These are phyloP conservation scores for Picus viridis DNA, from an alignment of 2,797 vertebrate species.

Conservation along the genomic window DNA sequence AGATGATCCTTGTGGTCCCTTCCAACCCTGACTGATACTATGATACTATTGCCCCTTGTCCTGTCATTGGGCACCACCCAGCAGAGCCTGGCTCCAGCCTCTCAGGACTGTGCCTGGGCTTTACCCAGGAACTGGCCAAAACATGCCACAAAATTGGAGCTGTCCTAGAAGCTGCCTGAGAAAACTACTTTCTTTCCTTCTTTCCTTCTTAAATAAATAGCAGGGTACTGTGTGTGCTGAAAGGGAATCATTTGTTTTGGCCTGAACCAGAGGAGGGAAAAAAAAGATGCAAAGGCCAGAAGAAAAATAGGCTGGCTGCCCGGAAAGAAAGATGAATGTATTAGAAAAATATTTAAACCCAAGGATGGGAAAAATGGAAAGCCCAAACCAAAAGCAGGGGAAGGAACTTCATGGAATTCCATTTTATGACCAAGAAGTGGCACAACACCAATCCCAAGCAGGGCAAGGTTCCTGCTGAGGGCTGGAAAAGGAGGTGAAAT, in stretches of 20 bases:
- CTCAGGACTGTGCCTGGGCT: conserved; percentile 29
- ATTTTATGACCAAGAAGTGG: conserved; percentile 12
- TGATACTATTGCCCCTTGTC: too few relatives aligned
- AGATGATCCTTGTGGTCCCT: too few relatives aligned
- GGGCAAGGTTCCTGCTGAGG: not conserved
- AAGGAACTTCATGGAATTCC: conserved; percentile 22
- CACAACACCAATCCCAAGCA: not conserved
- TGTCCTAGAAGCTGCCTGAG: conserved; percentile 66
- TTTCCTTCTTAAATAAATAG: conserved; percentile 77
- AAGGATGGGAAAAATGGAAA: conserved; percentile 62
- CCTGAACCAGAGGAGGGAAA: conserved; percentile 59
- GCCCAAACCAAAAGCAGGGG: conserved; percentile 32
- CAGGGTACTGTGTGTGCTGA: conserved; percentile 72
- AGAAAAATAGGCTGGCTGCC: conserved; percentile 72
- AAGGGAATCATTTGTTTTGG: conserved; percentile 77
- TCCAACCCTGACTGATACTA: too few relatives aligned
- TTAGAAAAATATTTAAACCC: conserved; percentile 59
- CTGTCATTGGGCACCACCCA: too few relatives aligned
- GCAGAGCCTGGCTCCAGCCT: too few relatives aligned
- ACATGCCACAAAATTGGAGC: conserved; percentile 64
- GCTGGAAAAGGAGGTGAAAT: not conserved
- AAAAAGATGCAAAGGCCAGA: conserved; percentile 71
- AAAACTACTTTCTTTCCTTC: conserved; percentile 74
- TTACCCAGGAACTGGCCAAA: conserved; percentile 60
- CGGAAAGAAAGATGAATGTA: conserved; percentile 78